Base-by-base conservation (phyloP, 2,888 invertebrate species). In the Marronus borbonicus region DNA sequence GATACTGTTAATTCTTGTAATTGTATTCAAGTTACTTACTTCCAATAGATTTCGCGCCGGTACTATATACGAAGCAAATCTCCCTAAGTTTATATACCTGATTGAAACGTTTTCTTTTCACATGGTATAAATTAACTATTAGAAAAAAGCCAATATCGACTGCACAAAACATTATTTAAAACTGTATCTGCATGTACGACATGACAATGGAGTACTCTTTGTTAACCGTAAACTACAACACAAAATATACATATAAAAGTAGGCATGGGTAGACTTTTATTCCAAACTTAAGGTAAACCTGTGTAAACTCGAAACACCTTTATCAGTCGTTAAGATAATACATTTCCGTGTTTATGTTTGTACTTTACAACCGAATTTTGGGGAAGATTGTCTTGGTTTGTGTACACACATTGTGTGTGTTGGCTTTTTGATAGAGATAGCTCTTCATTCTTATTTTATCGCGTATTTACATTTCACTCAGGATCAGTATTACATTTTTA, bases 341-440 rank as follows among this genome's bases (percentile, higher is more conserved):
- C 78, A 76, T 82, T 81, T 80, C 81, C 80, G 78, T 79, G 78
- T 81, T 80, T 50, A 77, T 80, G 69, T 78, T 80, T 79, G 76
- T 81, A 78, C 64, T 77, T 80, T 78, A 78, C 74, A 81, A 81
- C 69, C 75, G 78, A 81, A 80, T 77, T 80, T 78, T 77, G 78
- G 78, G 55, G 76, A 44, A 80, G 79, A 80, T 81, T 80, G 80
- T 80, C 81, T 77, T 74, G 72, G 58, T 74, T 74, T 74, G 72
- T 74, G 60, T 74, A 74, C 72, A 74, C 60, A 74, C 36, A 69
- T 76, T 62, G 80, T 74, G 62, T 74, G 49, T 81, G 81, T 81
- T 81, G 80, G 80, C 80, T 81, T 81, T 81, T 78, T 80, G 81
- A 81, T 81, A 81, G 78, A 79, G 80, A 81, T 80, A 81, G 82